These are phyloP conservation scores for Percopsis transmontana DNA, from an alignment of 2,113 vertebrate genomes.

Conservation along the genomic window DNA sequence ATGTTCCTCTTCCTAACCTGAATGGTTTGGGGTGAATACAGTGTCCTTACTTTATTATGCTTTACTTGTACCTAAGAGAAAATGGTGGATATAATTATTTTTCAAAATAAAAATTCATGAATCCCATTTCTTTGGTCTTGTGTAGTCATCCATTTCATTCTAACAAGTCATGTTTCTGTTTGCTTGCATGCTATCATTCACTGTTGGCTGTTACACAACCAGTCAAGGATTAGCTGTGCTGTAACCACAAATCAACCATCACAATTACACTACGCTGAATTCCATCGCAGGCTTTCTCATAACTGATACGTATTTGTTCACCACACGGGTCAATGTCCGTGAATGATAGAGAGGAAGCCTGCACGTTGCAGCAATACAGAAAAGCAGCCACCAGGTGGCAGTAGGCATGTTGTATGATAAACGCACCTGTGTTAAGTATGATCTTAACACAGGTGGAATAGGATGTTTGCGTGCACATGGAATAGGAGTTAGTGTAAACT, in stretches of 20 bases:
- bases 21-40: conserved; percentile 34
- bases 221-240: not conserved
- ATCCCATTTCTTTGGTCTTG: conserved; percentile 63
- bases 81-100: conserved; percentile 56
- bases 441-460: too few relatives aligned
- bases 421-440: too few relatives aligned
- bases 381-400: conserved; percentile 58
- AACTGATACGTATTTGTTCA: not conserved
- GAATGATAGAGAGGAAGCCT: not conserved
- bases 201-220: not conserved
- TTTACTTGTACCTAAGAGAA: conserved; percentile 47
- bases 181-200: conserved; percentile 31
- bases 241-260: conserved; percentile 3
- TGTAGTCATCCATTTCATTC: conserved; percentile 59
- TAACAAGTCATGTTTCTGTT: conserved; percentile 49
- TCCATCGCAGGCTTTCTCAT: conserved; percentile 31
- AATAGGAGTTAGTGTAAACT: too few relatives aligned
- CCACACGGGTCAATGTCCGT: not conserved
- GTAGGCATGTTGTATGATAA: not conserved
- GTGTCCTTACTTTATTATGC: conserved; percentile 34
- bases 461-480: too few relatives aligned
- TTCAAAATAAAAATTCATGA: conserved; percentile 76
- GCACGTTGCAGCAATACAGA: conserved; percentile 27
- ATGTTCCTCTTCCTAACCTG: conserved; percentile 42
- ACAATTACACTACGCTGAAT: conserved; percentile 10